Conservation (phyloP, 1,140 invertebrate genomes). For the Cardiocondyla obscurior region DNA sequence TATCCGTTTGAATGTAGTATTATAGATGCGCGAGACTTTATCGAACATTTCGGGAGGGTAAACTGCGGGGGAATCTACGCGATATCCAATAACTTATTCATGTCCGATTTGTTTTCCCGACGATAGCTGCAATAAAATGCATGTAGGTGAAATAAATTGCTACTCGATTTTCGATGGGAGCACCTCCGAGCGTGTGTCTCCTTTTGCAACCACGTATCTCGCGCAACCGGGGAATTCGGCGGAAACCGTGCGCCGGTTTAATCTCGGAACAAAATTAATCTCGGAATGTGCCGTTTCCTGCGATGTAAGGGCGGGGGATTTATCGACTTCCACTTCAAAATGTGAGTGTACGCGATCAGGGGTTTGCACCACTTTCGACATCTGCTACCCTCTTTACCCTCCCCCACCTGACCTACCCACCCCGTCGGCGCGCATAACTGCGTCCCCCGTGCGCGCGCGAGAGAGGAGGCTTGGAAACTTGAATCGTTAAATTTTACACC, state of each 20-base stretch:
- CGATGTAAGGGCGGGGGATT: conserved; percentile 50
- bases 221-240: conserved; percentile 42
- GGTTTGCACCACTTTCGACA: conserved; percentile 68
- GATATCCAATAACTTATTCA: conserved; percentile 39
- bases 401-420: too few relatives aligned
- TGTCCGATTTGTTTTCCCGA: conserved; percentile 11
- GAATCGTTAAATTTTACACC: conserved; percentile 74
- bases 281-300: conserved; percentile 34
- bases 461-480: conserved; percentile 52
- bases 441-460: not conserved
- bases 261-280: conserved; percentile 53
- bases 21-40: not conserved
- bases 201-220: conserved; percentile 15
- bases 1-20: not conserved
- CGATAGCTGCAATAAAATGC: conserved; percentile 27
- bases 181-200: conserved; percentile 2
- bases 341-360: conserved; percentile 19
- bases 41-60: not conserved
- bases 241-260: conserved; percentile 36
- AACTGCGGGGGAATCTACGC: not conserved
- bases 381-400: conserved; percentile 56
- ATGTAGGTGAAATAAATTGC: conserved; percentile 38
- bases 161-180: conserved; percentile 25
- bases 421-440: not conserved
- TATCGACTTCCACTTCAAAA: conserved; percentile 58